Conservation (phyloP, 2,113 vertebrate genomes). For the Alligator sinensis region DNA sequence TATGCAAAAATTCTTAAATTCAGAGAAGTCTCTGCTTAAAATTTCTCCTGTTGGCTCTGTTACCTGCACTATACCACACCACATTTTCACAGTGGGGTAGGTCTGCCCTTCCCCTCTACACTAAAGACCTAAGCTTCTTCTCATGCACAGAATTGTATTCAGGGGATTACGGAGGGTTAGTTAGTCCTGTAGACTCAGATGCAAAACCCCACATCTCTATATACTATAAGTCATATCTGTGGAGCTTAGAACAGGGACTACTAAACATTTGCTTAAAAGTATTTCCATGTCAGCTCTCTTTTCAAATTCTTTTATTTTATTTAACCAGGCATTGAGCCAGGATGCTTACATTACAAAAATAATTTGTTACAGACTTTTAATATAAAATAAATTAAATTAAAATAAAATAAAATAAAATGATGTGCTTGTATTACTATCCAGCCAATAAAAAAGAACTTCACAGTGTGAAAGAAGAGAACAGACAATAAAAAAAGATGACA, state of each 20-base stretch:
- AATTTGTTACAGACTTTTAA: background rate
- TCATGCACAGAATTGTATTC: background rate
- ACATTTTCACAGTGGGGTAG: background rate
- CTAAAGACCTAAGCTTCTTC: background rate
- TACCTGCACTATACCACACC: background rate
- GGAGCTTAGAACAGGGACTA: background rate
- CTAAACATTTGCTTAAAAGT: background rate
- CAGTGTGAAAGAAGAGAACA: background rate
- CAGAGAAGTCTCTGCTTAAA: background rate
- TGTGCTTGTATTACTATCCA: background rate
- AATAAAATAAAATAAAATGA: background rate
- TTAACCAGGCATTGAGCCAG: background rate
- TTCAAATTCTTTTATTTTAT: background rate
- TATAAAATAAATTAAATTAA: background rate
- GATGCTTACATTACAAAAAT: background rate
- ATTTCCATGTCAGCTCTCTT: background rate
- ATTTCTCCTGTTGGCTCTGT: background rate
- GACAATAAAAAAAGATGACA: background rate
- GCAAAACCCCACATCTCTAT: background rate
- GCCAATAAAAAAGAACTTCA: background rate
- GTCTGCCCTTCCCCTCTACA: background rate
- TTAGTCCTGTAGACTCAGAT: background rate
- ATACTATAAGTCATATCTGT: background rate
- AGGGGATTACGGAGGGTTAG: background rate
- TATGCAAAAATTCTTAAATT: background rate